Evolutionary conservation across 2,888 invertebrate species (phyloP).

Genomic region (Lithodes maja): DNA sequence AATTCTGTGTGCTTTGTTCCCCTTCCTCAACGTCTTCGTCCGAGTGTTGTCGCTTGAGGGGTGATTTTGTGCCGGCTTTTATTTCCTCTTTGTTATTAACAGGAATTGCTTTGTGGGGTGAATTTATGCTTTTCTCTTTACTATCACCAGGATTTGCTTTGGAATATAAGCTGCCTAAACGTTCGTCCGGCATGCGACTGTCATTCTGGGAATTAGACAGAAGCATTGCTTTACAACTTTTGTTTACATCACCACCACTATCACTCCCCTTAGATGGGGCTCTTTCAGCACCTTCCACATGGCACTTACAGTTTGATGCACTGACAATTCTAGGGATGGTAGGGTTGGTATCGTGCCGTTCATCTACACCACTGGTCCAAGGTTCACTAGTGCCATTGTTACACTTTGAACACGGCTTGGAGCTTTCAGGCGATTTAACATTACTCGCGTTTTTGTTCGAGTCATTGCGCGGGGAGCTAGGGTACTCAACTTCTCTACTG

Average conservation of each 20-base stretch:
- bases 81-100: background rate
- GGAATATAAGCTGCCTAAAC: background rate
- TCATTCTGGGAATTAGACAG: background rate
- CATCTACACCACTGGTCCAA: background rate
- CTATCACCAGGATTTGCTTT: background rate
- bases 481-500: background rate
- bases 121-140: background rate
- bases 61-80: background rate
- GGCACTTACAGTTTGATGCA: background rate
- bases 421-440: background rate
- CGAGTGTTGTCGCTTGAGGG: background rate
- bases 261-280: background rate
- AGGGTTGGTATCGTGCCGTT: background rate
- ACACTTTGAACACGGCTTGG: background rate
- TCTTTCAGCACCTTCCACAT: background rate
- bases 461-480: conserved; percentile 9
- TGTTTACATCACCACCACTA: background rate
- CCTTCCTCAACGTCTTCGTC: background rate
- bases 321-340: background rate
- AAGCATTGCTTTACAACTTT: background rate
- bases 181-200: background rate
- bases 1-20: background rate
- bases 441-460: background rate
- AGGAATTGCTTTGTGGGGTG: background rate
- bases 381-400: background rate